phyloP scores from a whole-genome alignment of 2,888 invertebrate species.

The Cremastinae sp. region DNA sequence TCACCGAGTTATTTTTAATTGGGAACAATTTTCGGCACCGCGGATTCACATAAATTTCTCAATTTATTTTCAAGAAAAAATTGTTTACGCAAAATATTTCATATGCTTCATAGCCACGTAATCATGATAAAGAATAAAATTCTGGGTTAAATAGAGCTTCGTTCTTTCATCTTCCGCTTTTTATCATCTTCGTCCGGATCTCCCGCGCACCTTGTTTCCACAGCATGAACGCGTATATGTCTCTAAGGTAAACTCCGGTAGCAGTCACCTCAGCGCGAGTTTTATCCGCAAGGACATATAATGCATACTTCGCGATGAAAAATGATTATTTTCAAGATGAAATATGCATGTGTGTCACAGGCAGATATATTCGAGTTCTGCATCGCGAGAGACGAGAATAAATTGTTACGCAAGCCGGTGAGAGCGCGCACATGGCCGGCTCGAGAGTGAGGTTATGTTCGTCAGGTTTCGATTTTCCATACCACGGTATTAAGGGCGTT shows the following conservation, averaged over 20 bases:
- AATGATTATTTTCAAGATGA: slow-evolving; percentile 18
- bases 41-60: too few relatives aligned
- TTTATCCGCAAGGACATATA: not conserved
- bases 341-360: slow-evolving; percentile 36
- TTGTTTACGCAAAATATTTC: too few relatives aligned
- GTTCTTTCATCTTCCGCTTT: too few relatives aligned
- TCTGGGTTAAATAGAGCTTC: too few relatives aligned
- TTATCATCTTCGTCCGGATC: too few relatives aligned
- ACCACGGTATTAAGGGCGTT: too few relatives aligned
- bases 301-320: slow-evolving; percentile 18
- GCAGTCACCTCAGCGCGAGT: not conserved
- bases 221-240: not conserved
- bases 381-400: slow-evolving; percentile 20
- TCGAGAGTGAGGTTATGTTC: not conserved
- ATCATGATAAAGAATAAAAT: too few relatives aligned
- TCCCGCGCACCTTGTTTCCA: not conserved
- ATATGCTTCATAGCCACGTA: too few relatives aligned
- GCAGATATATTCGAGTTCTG: slow-evolving; percentile 13
- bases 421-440: not conserved
- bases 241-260: too few relatives aligned
- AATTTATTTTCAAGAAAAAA: too few relatives aligned
- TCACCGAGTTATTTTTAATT: too few relatives aligned
- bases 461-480: not conserved
- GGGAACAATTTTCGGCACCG: too few relatives aligned
- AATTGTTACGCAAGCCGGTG: not conserved